Conservation (phyloP, 2,113 vertebrate genomes). For the Pelmatolapia mariae region DNA sequence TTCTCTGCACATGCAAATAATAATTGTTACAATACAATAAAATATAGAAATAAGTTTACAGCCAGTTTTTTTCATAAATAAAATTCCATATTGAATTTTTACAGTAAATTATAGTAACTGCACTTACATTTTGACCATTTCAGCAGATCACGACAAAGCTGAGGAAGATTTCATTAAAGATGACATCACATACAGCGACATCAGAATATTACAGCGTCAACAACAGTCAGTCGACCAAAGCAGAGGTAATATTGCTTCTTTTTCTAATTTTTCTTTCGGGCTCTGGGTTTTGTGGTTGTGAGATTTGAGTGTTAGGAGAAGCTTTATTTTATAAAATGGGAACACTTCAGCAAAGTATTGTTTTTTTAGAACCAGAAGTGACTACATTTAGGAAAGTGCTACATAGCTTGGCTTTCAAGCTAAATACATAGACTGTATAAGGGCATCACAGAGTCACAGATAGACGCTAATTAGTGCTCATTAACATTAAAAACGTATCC, state of each 20-base stretch:
- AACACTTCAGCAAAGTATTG: neutral
- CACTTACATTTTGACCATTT: rapidly evolving
- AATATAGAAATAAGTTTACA: neutral
- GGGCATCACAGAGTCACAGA: neutral
- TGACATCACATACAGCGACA: neutral
- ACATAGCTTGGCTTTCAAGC: rapidly evolving
- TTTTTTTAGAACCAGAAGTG: neutral
- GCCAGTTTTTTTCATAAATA: rapidly evolving
- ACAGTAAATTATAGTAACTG: rapidly evolving
- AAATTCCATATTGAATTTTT: rapidly evolving
- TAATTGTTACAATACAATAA: neutral
- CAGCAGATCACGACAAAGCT: neutral
- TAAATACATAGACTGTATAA: neutral
- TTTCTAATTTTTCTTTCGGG: neutral
- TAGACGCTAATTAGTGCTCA: neutral
- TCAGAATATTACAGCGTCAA: neutral
- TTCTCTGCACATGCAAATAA: neutral
- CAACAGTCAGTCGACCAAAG: neutral
- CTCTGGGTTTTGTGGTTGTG: rapidly evolving
- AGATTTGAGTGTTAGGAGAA: rapidly evolving
- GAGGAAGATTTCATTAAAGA: neutral
- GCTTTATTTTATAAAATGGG: neutral
- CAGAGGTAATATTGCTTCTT: neutral
- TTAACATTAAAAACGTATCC: rapidly evolving
- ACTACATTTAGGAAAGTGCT: neutral